Conservation (phyloP, 2,113 vertebrate species). For the Cheirogaleus medius region DNA sequence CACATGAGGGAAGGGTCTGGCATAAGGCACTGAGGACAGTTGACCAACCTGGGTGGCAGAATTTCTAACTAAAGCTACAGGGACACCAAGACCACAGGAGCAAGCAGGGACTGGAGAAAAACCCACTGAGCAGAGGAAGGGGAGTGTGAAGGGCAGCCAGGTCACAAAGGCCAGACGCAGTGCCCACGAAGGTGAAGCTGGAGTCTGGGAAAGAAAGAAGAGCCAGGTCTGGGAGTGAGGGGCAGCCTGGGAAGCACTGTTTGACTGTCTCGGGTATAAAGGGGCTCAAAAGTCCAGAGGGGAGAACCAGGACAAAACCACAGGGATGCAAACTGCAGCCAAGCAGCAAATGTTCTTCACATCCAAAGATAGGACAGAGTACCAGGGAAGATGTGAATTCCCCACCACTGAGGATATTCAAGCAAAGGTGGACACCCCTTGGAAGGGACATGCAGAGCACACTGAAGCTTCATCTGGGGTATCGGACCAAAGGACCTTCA, state of each 20-base stretch:
- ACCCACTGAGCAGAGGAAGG: not conserved
- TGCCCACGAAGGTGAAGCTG: not conserved
- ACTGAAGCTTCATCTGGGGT: not conserved
- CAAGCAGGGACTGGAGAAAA: not conserved
- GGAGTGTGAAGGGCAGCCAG: not conserved
- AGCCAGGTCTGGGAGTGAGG: not conserved
- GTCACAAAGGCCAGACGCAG: not conserved
- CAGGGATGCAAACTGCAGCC: not conserved
- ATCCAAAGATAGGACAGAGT: not conserved
- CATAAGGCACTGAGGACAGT: not conserved
- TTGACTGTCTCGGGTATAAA: not conserved
- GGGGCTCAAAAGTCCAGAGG: not conserved
- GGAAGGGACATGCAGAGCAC: not conserved
- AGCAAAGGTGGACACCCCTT: not conserved
- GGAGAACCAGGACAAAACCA: not conserved
- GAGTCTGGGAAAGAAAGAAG: not conserved
- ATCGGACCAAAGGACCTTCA: not conserved
- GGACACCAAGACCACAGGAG: not conserved
- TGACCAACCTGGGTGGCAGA: not conserved
- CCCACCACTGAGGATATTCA: not conserved
- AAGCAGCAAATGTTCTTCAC: not conserved
- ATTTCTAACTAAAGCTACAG: not conserved
- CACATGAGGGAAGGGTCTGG: too few relatives aligned
- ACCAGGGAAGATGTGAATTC: not conserved
- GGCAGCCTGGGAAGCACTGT: not conserved